Evolutionary conservation across 2,888 invertebrate species (phyloP).

Genomic region (Oasisia sp.): DNA sequence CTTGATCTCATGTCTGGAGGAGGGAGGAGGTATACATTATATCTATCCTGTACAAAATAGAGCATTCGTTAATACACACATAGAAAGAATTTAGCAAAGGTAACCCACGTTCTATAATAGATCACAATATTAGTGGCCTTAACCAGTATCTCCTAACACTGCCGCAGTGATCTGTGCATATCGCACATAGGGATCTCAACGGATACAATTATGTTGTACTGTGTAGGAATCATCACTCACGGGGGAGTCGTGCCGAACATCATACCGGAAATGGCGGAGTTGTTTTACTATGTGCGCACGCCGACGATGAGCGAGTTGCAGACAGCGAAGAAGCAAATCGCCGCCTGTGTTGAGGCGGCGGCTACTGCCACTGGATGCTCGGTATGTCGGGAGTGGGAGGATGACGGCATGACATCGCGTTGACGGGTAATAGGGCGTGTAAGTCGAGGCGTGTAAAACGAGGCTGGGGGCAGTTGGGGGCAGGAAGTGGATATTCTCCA

Average conservation of each 20-base stretch:
- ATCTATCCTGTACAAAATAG: too few species aligned
- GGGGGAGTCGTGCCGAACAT: conserved; percentile 54
- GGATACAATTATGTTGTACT: not conserved
- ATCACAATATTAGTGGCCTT: not conserved
- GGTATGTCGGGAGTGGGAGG: not conserved
- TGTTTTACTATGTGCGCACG: conserved; percentile 53
- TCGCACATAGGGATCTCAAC: not conserved
- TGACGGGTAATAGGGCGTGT: too few species aligned
- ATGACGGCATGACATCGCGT: too few species aligned
- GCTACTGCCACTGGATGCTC: conserved; percentile 40
- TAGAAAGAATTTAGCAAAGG: not conserved
- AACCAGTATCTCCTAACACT: not conserved
- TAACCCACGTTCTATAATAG: not conserved
- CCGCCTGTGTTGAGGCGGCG: conserved; percentile 53
- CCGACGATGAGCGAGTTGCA: conserved; percentile 51
- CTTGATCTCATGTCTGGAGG: too few species aligned
- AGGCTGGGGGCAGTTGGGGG: too few species aligned
- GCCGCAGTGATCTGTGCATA: not conserved
- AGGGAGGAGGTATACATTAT: too few species aligned
- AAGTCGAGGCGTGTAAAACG: too few species aligned
- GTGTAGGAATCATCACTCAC: conserved; percentile 49
- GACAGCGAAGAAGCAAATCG: conserved; percentile 47
- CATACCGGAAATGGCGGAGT: conserved; percentile 53
- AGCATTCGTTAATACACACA: not conserved
- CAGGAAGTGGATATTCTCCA: too few species aligned